A percentile compares a stretch with the other conserved stretches of the same genome.
Conservation (phyloP, 2,797 vertebrate genomes). For the Anguilla anguilla region DNA sequence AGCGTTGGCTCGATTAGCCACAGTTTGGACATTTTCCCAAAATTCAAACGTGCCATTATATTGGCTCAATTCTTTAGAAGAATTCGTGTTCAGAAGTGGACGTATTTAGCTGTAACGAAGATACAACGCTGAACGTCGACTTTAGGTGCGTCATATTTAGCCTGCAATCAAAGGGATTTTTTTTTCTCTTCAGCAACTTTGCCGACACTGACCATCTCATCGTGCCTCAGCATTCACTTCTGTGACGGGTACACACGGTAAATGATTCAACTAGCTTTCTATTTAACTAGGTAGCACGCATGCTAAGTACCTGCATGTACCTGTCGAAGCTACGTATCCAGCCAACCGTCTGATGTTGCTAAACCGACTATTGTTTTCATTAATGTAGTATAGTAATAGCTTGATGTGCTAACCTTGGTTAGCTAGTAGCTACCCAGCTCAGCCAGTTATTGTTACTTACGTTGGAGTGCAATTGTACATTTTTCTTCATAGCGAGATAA, state of each 20-base stretch:
- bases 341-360: background rate
- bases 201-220: background rate
- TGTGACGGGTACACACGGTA: background rate
- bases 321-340: background rate
- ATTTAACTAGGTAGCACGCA: background rate
- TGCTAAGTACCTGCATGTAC: background rate
- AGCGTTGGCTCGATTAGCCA: background rate
- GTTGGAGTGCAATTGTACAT: background rate
- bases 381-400: background rate
- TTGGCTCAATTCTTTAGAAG: background rate
- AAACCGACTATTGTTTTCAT: background rate
- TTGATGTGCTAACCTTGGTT: background rate
- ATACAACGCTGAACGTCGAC: background rate
- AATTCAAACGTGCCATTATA: background rate
- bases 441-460: background rate
- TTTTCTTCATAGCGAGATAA: background rate
- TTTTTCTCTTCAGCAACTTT: constrained; percentile 5
- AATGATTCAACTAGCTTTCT: background rate
- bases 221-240: background rate
- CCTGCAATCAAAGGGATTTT: background rate
- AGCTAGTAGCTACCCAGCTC: background rate
- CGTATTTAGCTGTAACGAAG: background rate
- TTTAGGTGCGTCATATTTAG: background rate
- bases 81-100: background rate
- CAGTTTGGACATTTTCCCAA: background rate